Evolutionary conservation across 2,797 vertebrate genomes (phyloP).

Genomic region (Enteromius fasciolatus): DNA sequence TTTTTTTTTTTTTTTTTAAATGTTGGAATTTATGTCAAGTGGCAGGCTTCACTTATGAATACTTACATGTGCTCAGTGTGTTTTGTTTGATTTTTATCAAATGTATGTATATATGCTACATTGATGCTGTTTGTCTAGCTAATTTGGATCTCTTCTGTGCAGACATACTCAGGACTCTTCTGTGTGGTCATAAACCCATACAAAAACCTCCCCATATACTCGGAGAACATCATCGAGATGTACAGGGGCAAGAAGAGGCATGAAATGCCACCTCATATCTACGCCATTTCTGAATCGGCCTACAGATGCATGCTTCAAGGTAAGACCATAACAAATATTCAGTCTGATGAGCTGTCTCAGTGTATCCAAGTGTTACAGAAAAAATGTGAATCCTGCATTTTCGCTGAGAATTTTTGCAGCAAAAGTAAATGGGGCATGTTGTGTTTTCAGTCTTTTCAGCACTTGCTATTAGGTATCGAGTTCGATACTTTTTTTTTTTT

Average conservation of each 20-base stretch:
- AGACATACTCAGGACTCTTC: constrained; percentile 99
- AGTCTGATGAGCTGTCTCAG: neutral
- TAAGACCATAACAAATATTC: constrained; percentile 65
- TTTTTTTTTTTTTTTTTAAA: neutral
- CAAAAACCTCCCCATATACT: constrained; percentile 98
- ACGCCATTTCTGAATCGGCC: constrained; percentile 96
- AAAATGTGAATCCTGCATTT: neutral
- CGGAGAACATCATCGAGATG: constrained; percentile 99
- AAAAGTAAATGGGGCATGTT: neutral
- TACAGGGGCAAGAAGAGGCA: constrained; percentile 98
- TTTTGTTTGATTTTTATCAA: neutral
- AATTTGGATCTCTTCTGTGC: constrained; percentile 48
- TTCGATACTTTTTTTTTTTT: too few relatives aligned
- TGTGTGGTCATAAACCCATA: constrained; percentile 99
- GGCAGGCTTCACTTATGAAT: neutral
- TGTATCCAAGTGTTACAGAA: neutral
- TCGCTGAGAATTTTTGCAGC: neutral
- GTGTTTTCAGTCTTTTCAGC: constrained; percentile 8
- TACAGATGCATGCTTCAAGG: constrained; percentile 99
- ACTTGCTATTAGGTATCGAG: neutral
- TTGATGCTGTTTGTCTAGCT: neutral
- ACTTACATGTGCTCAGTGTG: neutral
- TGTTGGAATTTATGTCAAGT: neutral
- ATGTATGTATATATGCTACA: neutral
- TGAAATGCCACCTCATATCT: constrained; percentile 98